phyloP scores from a whole-genome alignment of 2,113 vertebrate species.

The Lethenteron reissneri region DNA sequence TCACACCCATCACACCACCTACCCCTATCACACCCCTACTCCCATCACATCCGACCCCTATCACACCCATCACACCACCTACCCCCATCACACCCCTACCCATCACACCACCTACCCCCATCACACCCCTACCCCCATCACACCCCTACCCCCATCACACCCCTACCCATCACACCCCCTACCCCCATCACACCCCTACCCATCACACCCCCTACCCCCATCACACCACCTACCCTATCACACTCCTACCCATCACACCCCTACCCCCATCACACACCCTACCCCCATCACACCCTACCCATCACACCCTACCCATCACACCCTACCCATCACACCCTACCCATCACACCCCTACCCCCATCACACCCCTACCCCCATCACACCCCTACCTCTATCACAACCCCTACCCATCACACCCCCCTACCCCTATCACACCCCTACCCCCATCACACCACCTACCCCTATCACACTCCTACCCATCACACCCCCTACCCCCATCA shows the following conservation, averaged over 20 bases:
- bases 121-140: neutral
- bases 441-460: neutral
- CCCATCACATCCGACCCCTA: too few species aligned
- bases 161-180: neutral
- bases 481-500: neutral
- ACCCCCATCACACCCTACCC: neutral
- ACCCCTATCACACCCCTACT: neutral
- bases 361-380: neutral
- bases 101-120: neutral
- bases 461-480: too few species aligned
- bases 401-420: neutral
- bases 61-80: neutral
- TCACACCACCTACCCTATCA: neutral
- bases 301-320: neutral
- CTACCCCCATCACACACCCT: neutral
- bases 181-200: neutral
- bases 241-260: neutral
- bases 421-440: neutral
- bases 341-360: too few species aligned
- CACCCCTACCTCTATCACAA: neutral
- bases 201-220: neutral
- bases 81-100: neutral
- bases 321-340: too few species aligned
- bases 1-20: too few species aligned
- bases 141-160: neutral